A percentile compares a stretch with the other conserved stretches of the same genome.
Conservation (phyloP, 2,888 invertebrate genomes). For the Drosophila phalerata region DNA sequence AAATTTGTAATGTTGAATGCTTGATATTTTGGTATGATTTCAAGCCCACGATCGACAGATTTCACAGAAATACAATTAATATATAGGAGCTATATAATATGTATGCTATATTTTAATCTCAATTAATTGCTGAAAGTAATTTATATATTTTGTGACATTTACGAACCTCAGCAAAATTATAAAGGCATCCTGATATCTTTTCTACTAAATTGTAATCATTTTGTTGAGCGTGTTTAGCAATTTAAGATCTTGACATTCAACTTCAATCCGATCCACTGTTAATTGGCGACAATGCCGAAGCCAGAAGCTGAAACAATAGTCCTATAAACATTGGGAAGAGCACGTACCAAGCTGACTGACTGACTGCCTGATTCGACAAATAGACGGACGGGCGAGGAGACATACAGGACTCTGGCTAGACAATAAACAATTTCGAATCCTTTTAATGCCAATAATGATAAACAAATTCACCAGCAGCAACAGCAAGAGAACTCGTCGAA, state of each 20-base stretch:
- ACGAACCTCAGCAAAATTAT: too few relatives aligned
- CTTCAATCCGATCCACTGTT: slow-evolving; percentile 51
- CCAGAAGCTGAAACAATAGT: slow-evolving; percentile 59
- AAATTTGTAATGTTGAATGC: background rate
- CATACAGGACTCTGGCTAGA: slow-evolving; percentile 61
- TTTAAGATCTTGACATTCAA: background rate
- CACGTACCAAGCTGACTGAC: slow-evolving; percentile 54
- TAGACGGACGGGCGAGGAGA: slow-evolving; percentile 13
- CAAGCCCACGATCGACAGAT: background rate
- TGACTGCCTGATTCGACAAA: slow-evolving; percentile 57
- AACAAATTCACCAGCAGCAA: slow-evolving; percentile 71
- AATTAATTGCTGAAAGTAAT: too few relatives aligned
- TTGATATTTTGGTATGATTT: background rate
- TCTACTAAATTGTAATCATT: too few relatives aligned
- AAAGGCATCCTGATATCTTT: too few relatives aligned
- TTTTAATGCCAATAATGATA: slow-evolving; percentile 82
- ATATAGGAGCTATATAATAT: too few relatives aligned
- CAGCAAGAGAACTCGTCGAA: background rate
- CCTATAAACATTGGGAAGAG: slow-evolving; percentile 44
- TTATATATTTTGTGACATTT: too few relatives aligned
- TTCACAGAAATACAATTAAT: background rate
- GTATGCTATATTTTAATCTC: too few relatives aligned
- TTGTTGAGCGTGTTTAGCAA: background rate
- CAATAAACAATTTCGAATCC: slow-evolving; percentile 82
- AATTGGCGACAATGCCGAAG: slow-evolving; percentile 66